A percentile compares a stretch with the other conserved stretches of the same genome.
phyloP scores from a whole-genome alignment of 1,140 invertebrate genomes.

The Platyscapa corneri region DNA sequence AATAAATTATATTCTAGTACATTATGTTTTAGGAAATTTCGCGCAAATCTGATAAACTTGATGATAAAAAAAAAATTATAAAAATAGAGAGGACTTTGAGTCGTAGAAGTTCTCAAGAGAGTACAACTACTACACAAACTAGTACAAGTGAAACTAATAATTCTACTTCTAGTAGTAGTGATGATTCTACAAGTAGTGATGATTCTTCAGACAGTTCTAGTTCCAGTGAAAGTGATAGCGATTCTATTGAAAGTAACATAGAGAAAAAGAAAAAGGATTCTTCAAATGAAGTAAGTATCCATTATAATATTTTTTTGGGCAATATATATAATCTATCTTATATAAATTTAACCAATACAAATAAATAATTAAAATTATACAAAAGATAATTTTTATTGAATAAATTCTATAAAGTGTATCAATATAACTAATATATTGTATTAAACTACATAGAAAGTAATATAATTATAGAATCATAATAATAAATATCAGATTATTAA shows the following conservation, averaged over 20 bases:
- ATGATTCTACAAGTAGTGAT: slow-evolving; percentile 68
- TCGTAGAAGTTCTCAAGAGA: slow-evolving; percentile 71
- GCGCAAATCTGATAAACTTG: neutral
- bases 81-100: slow-evolving; percentile 61
- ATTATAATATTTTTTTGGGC: neutral
- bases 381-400: too few species aligned
- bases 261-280: slow-evolving; percentile 65
- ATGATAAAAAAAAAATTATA: slow-evolving; percentile 61
- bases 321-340: too few species aligned
- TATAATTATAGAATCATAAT: too few species aligned
- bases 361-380: too few species aligned
- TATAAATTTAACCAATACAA: too few species aligned
- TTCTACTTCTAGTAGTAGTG: slow-evolving; percentile 70
- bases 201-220: slow-evolving; percentile 69
- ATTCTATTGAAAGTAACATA: slow-evolving; percentile 67
- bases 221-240: slow-evolving; percentile 68
- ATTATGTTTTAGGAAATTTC: slow-evolving; percentile 1
- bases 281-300: slow-evolving; percentile 56
- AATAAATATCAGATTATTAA: too few species aligned
- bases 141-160: slow-evolving; percentile 70
- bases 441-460: too few species aligned
- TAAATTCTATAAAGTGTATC: too few species aligned
- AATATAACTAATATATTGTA: too few species aligned
- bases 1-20: too few species aligned
- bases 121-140: slow-evolving; percentile 68